A percentile compares a stretch with the other conserved stretches of the same genome.
Evolutionary conservation across 2,888 invertebrate genomes (phyloP).

Genomic region (Meghimatium bilineatum): DNA sequence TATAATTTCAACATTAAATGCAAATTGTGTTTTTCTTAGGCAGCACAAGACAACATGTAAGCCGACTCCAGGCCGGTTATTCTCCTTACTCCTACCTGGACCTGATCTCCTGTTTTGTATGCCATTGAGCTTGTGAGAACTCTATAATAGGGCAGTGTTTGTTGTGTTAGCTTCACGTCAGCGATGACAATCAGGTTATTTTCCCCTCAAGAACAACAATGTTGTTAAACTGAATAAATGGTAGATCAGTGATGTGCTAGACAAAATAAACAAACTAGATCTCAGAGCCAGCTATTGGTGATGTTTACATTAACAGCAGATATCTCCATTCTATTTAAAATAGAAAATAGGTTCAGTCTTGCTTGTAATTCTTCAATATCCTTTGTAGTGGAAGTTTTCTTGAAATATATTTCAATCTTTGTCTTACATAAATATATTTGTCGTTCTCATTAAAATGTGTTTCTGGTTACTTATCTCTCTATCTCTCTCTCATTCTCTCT

Average conservation of each 20-base stretch:
- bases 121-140: neutral
- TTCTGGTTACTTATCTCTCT: too few relatives aligned
- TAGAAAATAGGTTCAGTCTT: too few relatives aligned
- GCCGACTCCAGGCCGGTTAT: neutral
- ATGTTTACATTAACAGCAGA: neutral
- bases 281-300: neutral
- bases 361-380: too few relatives aligned
- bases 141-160: neutral
- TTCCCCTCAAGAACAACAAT: neutral
- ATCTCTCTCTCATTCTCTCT: too few relatives aligned
- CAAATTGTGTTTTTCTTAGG: neutral
- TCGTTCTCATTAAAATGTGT: too few relatives aligned
- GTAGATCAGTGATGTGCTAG: neutral
- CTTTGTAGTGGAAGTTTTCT: neutral
- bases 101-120: neutral
- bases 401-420: neutral
- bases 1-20: too few relatives aligned
- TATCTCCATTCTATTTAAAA: constrained; percentile 1
- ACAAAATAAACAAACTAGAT: neutral
- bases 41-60: neutral
- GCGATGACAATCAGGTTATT: neutral
- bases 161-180: neutral
- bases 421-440: too few relatives aligned
- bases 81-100: neutral
- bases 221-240: neutral